Evolutionary conservation across 2,113 vertebrate species (phyloP).

Genomic region (Phocoena phocoena): DNA sequence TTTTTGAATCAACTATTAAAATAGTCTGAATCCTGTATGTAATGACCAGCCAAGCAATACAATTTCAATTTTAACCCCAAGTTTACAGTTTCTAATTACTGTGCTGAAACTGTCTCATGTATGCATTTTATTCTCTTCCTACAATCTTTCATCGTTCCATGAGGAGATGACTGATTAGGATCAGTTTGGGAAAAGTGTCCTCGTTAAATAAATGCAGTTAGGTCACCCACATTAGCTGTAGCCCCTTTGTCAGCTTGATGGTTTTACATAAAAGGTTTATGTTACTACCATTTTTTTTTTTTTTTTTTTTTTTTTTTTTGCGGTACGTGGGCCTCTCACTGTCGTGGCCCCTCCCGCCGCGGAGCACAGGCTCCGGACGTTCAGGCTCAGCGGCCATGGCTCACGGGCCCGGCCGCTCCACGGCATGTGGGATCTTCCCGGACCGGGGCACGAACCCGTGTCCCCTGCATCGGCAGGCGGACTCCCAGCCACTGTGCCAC

Average conservation of each 20-base stretch:
- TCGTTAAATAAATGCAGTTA: not conserved
- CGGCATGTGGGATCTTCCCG: no score
- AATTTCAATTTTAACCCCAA: slow-evolving; percentile 10
- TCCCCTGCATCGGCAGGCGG: no score
- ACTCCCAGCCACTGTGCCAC: no score
- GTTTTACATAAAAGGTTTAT: not conserved
- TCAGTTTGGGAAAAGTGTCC: not conserved
- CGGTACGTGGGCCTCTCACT: no score
- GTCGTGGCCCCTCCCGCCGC: no score
- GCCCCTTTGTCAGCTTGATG: not conserved
- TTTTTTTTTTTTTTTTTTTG: not conserved
- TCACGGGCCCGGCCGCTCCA: no score
- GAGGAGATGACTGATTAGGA: not conserved
- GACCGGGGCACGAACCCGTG: no score
- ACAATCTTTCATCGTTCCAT: not conserved
- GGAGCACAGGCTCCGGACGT: no score
- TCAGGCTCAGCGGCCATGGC: no score
- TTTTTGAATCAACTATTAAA: not conserved
- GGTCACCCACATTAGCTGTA: not conserved
- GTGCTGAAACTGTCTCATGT: not conserved
- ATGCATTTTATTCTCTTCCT: not conserved
- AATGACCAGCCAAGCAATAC: not conserved
- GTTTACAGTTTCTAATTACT: not conserved
- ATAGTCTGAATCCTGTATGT: not conserved
- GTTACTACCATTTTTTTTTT: not conserved